Evolutionary conservation across 1,140 invertebrate genomes (phyloP).

Genomic region (Atta texana): DNA sequence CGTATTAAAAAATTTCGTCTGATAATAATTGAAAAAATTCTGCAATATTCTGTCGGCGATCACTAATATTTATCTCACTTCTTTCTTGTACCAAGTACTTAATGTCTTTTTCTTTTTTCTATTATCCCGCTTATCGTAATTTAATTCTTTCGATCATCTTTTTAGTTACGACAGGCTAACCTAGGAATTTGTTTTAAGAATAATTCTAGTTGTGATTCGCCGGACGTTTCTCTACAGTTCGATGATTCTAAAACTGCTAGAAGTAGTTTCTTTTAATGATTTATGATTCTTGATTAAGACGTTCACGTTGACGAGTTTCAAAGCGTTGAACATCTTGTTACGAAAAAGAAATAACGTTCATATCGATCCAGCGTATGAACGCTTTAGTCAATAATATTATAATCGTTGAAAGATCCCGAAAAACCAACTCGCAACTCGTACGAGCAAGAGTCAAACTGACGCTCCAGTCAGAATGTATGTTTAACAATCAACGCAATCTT

Average conservation of each 20-base stretch:
- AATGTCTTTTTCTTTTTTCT: conserved; percentile 1
- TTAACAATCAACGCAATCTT: conserved; percentile 12
- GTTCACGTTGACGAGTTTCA: conserved; percentile 9
- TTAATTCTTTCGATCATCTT: conserved; percentile 30
- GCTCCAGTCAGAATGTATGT: conserved; percentile 5
- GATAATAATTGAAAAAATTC: background rate
- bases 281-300: conserved; percentile 10
- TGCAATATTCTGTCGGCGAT: conserved; percentile 29
- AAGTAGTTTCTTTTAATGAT: conserved; percentile 40
- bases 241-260: conserved; percentile 49
- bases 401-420: conserved; percentile 6
- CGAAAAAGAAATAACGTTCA: conserved; percentile 39
- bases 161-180: conserved; percentile 58
- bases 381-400: background rate
- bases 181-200: conserved; percentile 68
- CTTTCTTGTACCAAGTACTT: background rate
- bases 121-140: conserved; percentile 18
- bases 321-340: background rate
- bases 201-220: conserved; percentile 54
- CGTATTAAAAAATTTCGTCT: background rate
- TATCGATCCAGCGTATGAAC: conserved; percentile 74
- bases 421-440: background rate
- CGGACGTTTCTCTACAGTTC: conserved; percentile 39
- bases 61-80: conserved; percentile 2
- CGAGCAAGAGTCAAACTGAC: background rate